These are phyloP conservation scores for Ptiloglossa arizonensis DNA, from an alignment of 1,140 invertebrate genomes.

Conservation along the genomic window DNA sequence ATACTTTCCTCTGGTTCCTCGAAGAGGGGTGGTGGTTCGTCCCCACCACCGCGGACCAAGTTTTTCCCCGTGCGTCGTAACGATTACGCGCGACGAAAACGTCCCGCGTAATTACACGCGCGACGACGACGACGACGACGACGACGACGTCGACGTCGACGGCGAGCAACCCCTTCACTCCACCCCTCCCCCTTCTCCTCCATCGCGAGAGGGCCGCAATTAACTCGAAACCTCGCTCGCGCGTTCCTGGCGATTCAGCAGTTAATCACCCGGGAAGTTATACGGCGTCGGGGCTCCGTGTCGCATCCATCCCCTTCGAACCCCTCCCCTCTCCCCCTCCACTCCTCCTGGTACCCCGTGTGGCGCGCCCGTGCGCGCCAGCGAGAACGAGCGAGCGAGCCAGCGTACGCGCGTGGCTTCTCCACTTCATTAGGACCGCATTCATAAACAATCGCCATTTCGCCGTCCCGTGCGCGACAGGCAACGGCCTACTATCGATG, in stretches of 20 bases:
- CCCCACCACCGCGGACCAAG: too few relatives aligned
- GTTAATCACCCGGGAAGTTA: constrained; percentile 66
- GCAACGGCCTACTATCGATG: constrained; percentile 37
- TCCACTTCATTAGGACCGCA: constrained; percentile 56
- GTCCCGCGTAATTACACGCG: constrained; percentile 53
- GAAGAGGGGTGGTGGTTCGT: too few relatives aligned
- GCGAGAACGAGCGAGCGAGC: too few relatives aligned
- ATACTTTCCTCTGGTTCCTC: neutral
- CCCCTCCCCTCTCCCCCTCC: neutral
- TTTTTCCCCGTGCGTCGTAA: constrained; percentile 16
- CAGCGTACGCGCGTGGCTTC: neutral
- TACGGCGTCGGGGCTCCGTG: constrained; percentile 51
- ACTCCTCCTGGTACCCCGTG: neutral
- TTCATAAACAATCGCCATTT: constrained; percentile 56
- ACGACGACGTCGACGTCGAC: too few relatives aligned
- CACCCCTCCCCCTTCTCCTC: too few relatives aligned
- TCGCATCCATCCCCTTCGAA: constrained; percentile 47
- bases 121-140: too few relatives aligned
- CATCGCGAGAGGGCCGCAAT: constrained; percentile 51
- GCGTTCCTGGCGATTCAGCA: constrained; percentile 62
- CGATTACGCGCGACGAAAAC: constrained; percentile 49
- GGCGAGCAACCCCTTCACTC: too few relatives aligned
- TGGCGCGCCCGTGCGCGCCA: too few relatives aligned
- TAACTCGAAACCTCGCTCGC: constrained; percentile 59
- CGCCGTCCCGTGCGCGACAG: neutral